Percentiles rank a stretch among this genome's conserved stretches.
phyloP scores from a whole-genome alignment of 2,113 vertebrate species.

The Neodontobutis hainanensis region DNA sequence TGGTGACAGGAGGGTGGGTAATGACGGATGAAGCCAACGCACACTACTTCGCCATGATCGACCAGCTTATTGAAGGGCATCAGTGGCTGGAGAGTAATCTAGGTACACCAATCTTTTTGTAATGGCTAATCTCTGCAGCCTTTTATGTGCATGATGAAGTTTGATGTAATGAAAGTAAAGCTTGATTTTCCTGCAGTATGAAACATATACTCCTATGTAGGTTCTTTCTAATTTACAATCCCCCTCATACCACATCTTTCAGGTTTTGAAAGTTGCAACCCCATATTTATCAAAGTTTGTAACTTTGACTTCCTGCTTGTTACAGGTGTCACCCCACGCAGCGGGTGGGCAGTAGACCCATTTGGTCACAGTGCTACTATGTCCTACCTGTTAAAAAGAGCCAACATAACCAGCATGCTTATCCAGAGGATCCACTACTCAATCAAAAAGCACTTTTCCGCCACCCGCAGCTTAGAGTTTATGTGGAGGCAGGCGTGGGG shows the following conservation, averaged over 20 bases:
- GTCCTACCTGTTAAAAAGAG: slow-evolving; percentile 90
- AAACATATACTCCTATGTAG: too few relatives aligned
- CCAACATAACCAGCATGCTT: slow-evolving; percentile 96
- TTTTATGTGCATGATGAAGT: too few relatives aligned
- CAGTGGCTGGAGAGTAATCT: slow-evolving; percentile 97
- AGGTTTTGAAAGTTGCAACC: too few relatives aligned
- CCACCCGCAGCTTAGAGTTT: slow-evolving; percentile 92
- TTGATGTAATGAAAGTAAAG: too few relatives aligned
- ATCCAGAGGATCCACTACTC: slow-evolving; percentile 96
- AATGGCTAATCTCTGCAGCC: not conserved
- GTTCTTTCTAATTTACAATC: too few relatives aligned
- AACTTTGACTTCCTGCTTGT: slow-evolving; percentile 19
- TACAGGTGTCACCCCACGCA: slow-evolving; percentile 85
- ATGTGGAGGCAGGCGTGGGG: slow-evolving; percentile 99
- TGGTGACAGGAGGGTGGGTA: slow-evolving; percentile 96
- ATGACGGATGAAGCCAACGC: slow-evolving; percentile 96
- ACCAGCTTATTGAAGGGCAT: slow-evolving; percentile 97
- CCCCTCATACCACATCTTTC: not conserved
- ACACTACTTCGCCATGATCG: slow-evolving; percentile 96
- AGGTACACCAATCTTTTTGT: slow-evolving; percentile 71
- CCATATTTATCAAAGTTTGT: slow-evolving; percentile 26
- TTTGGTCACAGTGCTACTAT: slow-evolving; percentile 97
- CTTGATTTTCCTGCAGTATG: too few relatives aligned
- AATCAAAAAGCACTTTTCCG: slow-evolving; percentile 95
- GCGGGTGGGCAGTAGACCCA: slow-evolving; percentile 94